phyloP scores from a whole-genome alignment of 2,797 vertebrate genomes.

The Todus mexicanus region DNA sequence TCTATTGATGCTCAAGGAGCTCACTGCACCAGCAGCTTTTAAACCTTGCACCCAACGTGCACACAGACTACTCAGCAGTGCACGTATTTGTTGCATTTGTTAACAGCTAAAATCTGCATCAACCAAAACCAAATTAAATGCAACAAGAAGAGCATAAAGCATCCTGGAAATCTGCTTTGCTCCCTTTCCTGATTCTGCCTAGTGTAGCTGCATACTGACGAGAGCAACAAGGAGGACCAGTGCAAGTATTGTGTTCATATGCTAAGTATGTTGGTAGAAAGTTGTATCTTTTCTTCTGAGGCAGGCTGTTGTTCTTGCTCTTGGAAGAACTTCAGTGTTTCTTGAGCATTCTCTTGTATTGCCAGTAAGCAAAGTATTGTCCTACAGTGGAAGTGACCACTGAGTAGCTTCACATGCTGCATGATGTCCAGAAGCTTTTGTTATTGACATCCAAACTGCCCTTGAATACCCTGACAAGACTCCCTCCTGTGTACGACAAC shows the following conservation, averaged over 20 bases:
- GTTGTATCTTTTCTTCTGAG: neutral
- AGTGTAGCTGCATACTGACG: neutral
- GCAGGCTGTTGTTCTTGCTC: neutral
- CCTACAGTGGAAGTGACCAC: neutral
- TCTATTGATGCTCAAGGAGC: neutral
- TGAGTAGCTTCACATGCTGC: neutral
- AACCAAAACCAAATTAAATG: neutral
- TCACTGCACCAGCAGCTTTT: neutral
- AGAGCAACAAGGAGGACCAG: neutral
- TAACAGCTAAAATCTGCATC: neutral
- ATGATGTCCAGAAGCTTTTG: neutral
- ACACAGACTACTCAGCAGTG: neutral
- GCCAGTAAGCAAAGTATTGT: neutral
- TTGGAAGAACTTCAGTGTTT: neutral
- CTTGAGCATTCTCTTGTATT: neutral
- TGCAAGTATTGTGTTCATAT: neutral
- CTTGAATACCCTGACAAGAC: neutral
- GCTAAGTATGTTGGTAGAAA: neutral
- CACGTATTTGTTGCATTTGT: neutral
- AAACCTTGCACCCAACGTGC: neutral
- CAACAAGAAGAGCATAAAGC: neutral
- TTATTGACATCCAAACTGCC: neutral
- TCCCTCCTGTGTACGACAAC: accelerated
- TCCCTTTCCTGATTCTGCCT: neutral
- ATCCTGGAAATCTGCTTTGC: neutral